Conservation (phyloP, 2,797 vertebrate genomes). For the Acanthurus leucopareius region DNA sequence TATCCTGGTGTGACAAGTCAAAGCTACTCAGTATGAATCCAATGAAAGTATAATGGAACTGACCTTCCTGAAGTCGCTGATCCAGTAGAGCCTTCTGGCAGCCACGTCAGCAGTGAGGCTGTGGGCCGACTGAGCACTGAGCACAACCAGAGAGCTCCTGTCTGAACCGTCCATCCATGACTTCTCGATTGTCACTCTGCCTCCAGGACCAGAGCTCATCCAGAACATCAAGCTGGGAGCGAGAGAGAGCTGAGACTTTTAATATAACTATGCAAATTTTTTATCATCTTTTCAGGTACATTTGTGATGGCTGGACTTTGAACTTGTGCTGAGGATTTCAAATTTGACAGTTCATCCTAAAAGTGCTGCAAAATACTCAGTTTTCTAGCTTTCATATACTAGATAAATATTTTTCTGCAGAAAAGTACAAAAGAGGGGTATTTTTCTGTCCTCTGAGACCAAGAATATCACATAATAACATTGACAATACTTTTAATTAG, state of each 20-base stretch:
- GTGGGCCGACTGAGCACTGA: slow-evolving; percentile 87
- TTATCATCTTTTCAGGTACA: neutral
- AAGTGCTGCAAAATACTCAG: neutral
- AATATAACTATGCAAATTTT: neutral
- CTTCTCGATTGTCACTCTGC: slow-evolving; percentile 84
- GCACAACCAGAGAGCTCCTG: slow-evolving; percentile 77
- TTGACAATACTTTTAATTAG: too few species aligned
- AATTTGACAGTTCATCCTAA: neutral
- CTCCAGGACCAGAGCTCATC: slow-evolving; percentile 85
- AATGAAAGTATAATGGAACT: neutral
- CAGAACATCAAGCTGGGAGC: slow-evolving; percentile 89
- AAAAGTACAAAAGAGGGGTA: neutral
- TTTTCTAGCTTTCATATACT: neutral
- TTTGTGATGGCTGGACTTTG: neutral
- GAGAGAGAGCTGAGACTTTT: neutral
- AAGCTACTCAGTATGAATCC: too few species aligned
- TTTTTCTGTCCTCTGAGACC: too few species aligned
- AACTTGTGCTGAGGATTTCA: too few species aligned
- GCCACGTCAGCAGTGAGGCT: slow-evolving; percentile 88
- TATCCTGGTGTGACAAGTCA: too few species aligned
- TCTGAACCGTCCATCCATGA: slow-evolving; percentile 92
- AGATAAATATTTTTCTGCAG: neutral
- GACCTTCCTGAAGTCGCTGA: slow-evolving; percentile 91
- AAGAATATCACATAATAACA: too few species aligned
- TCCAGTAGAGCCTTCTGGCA: slow-evolving; percentile 90